Evolutionary conservation across 2,888 invertebrate species (phyloP).

Genomic region (Zaprionus lineosus): DNA sequence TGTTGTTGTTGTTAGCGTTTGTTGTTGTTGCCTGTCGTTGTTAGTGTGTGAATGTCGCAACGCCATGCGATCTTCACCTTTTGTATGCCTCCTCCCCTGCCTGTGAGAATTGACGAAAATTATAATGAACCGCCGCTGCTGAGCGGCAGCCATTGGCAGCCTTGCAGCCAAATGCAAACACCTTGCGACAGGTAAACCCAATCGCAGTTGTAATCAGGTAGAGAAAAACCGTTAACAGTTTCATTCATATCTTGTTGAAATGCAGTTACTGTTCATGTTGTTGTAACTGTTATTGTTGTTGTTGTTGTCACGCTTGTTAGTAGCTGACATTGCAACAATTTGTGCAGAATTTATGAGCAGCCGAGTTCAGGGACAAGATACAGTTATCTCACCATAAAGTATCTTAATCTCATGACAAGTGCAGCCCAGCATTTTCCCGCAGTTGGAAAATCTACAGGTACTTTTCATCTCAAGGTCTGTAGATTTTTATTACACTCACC

Average conservation of each 20-base stretch:
- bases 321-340: constrained; percentile 62
- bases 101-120: constrained; percentile 76
- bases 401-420: constrained; percentile 24
- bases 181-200: constrained; percentile 51
- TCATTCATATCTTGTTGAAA: constrained; percentile 52
- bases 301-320: constrained; percentile 67
- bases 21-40: constrained; percentile 11
- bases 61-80: constrained; percentile 70
- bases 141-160: constrained; percentile 19
- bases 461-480: no score
- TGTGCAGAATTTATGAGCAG: constrained; percentile 64
- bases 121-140: constrained; percentile 61
- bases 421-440: no score
- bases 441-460: constrained; percentile 17
- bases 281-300: constrained; percentile 3
- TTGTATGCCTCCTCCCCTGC: constrained; percentile 41
- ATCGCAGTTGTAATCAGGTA: constrained; percentile 58
- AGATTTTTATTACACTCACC: no score
- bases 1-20: constrained; percentile 19
- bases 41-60: constrained; percentile 46
- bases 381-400: constrained; percentile 15
- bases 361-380: constrained; percentile 21
- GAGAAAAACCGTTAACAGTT: constrained; percentile 71
- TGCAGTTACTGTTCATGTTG: constrained; percentile 4
- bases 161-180: constrained; percentile 37